These are phyloP conservation scores for Gymnoscopelus braueri DNA, from an alignment of 2,797 vertebrate species.

Conservation along the genomic window DNA sequence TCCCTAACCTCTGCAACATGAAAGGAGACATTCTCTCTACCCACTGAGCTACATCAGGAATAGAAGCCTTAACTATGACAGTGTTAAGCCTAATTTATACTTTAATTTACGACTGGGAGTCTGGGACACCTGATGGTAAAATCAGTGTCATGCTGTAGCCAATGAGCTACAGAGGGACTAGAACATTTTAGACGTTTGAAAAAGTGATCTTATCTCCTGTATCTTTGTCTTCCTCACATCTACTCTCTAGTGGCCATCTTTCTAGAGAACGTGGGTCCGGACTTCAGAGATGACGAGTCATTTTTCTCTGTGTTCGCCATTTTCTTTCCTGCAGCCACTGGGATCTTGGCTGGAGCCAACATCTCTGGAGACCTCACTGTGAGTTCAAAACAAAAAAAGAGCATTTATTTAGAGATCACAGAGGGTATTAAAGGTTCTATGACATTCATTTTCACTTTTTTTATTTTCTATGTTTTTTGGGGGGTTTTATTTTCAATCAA, in stretches of 20 bases:
- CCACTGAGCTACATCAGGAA: neutral
- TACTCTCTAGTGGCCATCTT: slow-evolving; percentile 86
- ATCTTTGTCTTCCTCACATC: neutral
- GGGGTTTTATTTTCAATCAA: no score
- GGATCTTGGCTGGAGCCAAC: slow-evolving; percentile 97
- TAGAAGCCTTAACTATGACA: neutral
- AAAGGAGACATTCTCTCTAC: neutral
- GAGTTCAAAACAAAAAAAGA: slow-evolving; percentile 49
- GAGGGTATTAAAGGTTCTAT: no score
- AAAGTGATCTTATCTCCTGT: neutral
- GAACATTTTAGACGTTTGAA: neutral
- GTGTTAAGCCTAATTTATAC: neutral
- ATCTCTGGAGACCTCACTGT: slow-evolving; percentile 97
- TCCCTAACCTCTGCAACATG: neutral
- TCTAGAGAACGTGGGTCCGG: slow-evolving; percentile 93
- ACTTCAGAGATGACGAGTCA: slow-evolving; percentile 88
- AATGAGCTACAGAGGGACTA: neutral
- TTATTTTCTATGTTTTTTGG: no score
- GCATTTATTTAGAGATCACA: no score
- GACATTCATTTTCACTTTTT: no score
- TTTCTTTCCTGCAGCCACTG: slow-evolving; percentile 97
- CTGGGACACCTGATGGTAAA: neutral
- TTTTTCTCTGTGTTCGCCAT: slow-evolving; percentile 98
- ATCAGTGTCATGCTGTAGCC: neutral
- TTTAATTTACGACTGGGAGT: neutral